Conservation (phyloP, 2,113 vertebrate genomes). For the Tricholaema leucomelas region DNA sequence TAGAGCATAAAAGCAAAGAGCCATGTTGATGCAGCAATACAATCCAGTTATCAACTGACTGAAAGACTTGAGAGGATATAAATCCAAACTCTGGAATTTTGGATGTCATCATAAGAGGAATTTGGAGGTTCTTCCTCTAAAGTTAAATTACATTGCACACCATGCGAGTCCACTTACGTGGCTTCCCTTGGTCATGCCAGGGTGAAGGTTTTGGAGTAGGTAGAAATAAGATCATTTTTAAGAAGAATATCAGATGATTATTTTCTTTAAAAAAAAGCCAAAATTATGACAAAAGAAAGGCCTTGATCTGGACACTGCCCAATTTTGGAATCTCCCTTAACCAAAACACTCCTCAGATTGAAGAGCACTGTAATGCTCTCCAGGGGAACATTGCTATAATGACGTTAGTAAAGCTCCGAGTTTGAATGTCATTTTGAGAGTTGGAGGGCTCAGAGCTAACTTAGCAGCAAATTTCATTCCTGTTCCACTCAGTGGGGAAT, state of each 20-base stretch:
- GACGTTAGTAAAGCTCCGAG: not conserved
- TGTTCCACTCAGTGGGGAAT: not conserved
- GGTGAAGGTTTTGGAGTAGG: not conserved
- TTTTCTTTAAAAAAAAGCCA: not conserved
- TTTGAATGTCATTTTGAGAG: not conserved
- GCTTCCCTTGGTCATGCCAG: not conserved
- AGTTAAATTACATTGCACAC: rapidly evolving
- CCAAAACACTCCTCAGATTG: not conserved
- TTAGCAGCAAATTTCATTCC: not conserved
- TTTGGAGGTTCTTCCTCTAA: not conserved
- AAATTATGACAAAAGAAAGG: not conserved
- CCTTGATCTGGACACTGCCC: not conserved
- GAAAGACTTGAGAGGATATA: not conserved
- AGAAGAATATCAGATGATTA: not conserved
- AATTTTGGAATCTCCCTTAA: not conserved
- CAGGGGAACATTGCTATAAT: not conserved
- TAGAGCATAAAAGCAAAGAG: not conserved
- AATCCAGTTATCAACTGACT: not conserved
- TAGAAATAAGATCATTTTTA: not conserved
- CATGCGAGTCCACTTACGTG: not conserved
- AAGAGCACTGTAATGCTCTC: not conserved
- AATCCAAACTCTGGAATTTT: not conserved
- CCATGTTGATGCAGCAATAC: not conserved
- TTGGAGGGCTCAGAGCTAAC: not conserved
- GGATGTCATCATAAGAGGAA: not conserved